Base-by-base conservation (phyloP, 2,888 invertebrate species). In the Cheilosia impressa region DNA sequence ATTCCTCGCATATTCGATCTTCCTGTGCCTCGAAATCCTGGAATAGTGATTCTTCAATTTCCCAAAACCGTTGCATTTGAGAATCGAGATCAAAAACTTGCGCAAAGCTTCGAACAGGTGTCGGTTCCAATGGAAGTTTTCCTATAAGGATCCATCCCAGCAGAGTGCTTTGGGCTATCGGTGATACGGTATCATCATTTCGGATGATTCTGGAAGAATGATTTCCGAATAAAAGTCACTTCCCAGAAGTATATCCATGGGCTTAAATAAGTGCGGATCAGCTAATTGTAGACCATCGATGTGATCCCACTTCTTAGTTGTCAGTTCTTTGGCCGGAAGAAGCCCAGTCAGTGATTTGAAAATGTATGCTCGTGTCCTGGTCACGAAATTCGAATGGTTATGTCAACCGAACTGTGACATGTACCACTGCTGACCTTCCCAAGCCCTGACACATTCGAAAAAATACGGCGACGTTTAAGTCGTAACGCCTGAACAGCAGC, bases 21-120 rank as follows among this genome's bases (percentile, higher is more conserved):
- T 53, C 24, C 43, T 22, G 15, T 17, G 17, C 60, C 9, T 27
- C 5, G 17, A 45, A 45, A 45, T 45, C n/a, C 45, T 45, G 17
- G 27, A 52, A 53, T 0, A 55, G 63, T 43, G 5, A 15, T 45
- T 63, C 55, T 27, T 73, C 22, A 7, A 73, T 73, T 6, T 50
- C 63, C 55, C 38, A 65, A 63, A 75, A 75, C 5, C 15, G 45
- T 41, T 55, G 19, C 24, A 75, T 15, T 47, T 65, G 73, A 5
- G 17, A 13, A 17, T 43, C 19, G 2, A 55, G 1, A 3, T 73
- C 73, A 0, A 1, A 3, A 4, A 34, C 15, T 57, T 65, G 73
- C 4, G 31, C 2, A 13, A 63, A 73, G 34, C 63, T 19, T 7
- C 47, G 24, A 24, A 34, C 27, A 24, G 4, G 17, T 15, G 43